Evolutionary conservation across 2,888 invertebrate species (phyloP), one percentile per base, ranked within the genome.

Genomic region (Chaetogeoica ovagalla): DNA sequence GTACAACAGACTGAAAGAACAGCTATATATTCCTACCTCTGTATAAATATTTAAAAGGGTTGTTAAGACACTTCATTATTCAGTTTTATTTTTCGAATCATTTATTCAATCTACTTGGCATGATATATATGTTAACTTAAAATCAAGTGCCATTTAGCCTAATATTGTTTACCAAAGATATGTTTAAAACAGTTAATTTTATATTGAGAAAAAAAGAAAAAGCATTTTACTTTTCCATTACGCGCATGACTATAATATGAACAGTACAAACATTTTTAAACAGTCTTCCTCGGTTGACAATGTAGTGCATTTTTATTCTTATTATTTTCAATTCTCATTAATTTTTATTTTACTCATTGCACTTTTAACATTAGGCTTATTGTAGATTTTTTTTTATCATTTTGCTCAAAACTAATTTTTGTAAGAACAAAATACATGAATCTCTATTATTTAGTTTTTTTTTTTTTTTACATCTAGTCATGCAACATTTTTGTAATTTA

Each of bases 321-420:
- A 65, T 66, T 48, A 55, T 63, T 79, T 39, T 30, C 30, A 30
- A 52, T 55, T 66, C 1, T 75, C 17, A 66, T 66, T 75, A 15
- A 65, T 76, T 79, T 55, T 70, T 55, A 63, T 79, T 63, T 70
- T 79, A 43, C 39, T 79, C 62, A 70, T 52, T 57, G 79, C 79
- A 79, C 79, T 79, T 63, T 63, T 79, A 79, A 79, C 70, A 65
- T 79, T 79, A 79, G 63, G 63, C 69, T 69, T 79, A 39, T 71
- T 63, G 23, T 30, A 30, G 30, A 30, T 79, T 76, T 65, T 55
- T 63, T 73, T 62, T 70, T 71, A 63, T 71, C 71, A 63, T 77
- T 79, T 79, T 79, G 79, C 79, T 79, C 79, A 79, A 71, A 71
- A 79, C 71, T 79, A 79, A 65, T 79, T 79, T 63, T 79, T 69